Evolutionary conservation across 2,888 invertebrate species (phyloP).

Genomic region (Marronus borbonicus): DNA sequence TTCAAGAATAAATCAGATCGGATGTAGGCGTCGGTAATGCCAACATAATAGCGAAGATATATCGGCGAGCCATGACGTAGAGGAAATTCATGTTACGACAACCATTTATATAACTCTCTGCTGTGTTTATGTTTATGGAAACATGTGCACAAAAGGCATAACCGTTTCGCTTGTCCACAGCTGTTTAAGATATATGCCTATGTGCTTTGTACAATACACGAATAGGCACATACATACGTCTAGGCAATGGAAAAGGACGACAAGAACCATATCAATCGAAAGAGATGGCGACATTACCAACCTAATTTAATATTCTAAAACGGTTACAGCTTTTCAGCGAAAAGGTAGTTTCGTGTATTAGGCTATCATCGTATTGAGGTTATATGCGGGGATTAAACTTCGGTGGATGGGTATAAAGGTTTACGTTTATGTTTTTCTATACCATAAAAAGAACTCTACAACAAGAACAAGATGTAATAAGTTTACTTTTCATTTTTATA

Average conservation of each 20-base stretch:
- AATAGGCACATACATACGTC: too few species aligned
- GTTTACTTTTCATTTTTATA: too few species aligned
- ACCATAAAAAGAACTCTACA: too few species aligned
- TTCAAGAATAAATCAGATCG: slow-evolving; percentile 9
- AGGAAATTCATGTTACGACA: neutral
- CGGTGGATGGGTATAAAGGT: neutral
- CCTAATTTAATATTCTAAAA: slow-evolving; percentile 25
- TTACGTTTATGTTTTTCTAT: neutral
- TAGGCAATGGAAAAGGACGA: neutral
- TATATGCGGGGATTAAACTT: neutral
- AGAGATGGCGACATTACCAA: neutral
- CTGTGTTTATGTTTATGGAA: slow-evolving; percentile 22
- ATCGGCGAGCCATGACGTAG: slow-evolving; percentile 2
- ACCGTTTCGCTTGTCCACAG: slow-evolving; percentile 33
- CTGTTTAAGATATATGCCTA: slow-evolving; percentile 25
- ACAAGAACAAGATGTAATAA: too few species aligned
- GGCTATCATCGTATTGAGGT: neutral
- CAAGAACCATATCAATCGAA: neutral
- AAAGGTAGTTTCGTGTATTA: slow-evolving; percentile 5
- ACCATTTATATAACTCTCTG: slow-evolving; percentile 11
- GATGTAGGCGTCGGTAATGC: neutral
- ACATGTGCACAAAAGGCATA: slow-evolving; percentile 34
- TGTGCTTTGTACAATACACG: neutral
- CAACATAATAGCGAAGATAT: neutral
- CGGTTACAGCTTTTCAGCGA: slow-evolving; percentile 5